phyloP scores from a whole-genome alignment of 1,140 invertebrate genomes.

The Scaptodrosophila lebanonensis region DNA sequence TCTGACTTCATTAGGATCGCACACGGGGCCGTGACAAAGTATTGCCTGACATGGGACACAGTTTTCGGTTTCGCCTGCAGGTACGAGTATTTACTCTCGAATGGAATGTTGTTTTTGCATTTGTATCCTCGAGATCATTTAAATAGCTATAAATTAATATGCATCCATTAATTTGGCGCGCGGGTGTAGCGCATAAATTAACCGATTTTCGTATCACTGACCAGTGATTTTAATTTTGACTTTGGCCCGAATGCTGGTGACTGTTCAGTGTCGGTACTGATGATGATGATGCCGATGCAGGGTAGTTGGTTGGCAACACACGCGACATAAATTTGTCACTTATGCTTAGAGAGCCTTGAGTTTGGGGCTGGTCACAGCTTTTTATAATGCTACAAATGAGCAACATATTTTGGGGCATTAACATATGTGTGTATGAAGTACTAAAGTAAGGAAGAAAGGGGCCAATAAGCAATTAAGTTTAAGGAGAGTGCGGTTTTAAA shows the following conservation, averaged over 20 bases:
- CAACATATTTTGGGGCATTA: no score
- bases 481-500: no score
- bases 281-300: no score
- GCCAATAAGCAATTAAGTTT: no score
- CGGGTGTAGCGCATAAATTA: constrained; percentile 70
- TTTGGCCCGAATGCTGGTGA: no score
- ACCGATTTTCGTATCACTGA: constrained; percentile 43
- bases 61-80: no score
- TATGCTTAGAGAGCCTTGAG: constrained; percentile 29
- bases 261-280: no score
- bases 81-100: no score
- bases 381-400: constrained; percentile 19
- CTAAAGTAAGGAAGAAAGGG: no score
- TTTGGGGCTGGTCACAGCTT: constrained; percentile 17
- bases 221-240: neutral
- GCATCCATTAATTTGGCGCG: constrained; percentile 72
- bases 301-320: constrained; percentile 69
- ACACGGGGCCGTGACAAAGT: neutral
- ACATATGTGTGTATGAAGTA: no score
- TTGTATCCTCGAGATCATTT: constrained; percentile 63
- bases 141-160: constrained; percentile 76
- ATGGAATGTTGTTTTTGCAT: constrained; percentile 32
- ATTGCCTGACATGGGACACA: neutral
- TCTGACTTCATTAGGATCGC: constrained; percentile 57
- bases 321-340: constrained; percentile 75